Evolutionary conservation across 2,797 vertebrate species (phyloP).

Genomic region (Peromyscus attwateri): DNA sequence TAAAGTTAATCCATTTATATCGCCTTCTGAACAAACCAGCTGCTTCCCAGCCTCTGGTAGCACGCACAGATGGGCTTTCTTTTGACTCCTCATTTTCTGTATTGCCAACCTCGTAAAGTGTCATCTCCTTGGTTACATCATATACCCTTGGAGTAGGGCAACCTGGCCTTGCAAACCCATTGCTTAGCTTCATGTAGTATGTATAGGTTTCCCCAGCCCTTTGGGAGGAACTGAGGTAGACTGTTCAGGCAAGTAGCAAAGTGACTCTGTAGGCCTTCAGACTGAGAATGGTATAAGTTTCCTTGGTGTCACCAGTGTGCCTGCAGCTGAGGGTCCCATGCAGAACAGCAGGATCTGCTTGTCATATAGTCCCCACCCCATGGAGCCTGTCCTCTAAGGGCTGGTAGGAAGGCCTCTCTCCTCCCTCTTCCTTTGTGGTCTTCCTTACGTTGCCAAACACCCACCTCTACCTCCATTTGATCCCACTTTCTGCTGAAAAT

Average conservation of each 20-base stretch:
- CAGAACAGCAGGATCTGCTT: not conserved
- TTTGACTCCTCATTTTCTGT: not conserved
- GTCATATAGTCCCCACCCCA: too few relatives aligned
- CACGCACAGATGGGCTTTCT: not conserved
- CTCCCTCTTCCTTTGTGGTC: slow-evolving; percentile 7
- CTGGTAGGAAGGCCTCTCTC: not conserved
- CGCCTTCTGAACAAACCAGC: not conserved
- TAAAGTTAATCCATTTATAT: not conserved
- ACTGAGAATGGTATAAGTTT: not conserved
- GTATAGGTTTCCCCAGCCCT: not conserved
- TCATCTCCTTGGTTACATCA: not conserved
- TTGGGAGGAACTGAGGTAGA: not conserved
- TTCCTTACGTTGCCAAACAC: not conserved
- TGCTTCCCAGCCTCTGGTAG: not conserved
- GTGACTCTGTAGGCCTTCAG: not conserved
- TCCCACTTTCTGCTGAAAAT: slow-evolving; percentile 26
- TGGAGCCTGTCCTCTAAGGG: not conserved
- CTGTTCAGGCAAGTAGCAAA: not conserved
- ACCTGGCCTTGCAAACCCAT: not conserved
- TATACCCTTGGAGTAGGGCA: not conserved
- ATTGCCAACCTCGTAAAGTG: not conserved
- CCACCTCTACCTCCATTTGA: slow-evolving; percentile 22
- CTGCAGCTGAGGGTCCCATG: not conserved
- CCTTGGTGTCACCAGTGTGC: not conserved
- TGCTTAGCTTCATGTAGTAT: not conserved